Base-by-base conservation (phyloP, 1,140 invertebrate genomes). In the Trichonephila inaurata region DNA sequence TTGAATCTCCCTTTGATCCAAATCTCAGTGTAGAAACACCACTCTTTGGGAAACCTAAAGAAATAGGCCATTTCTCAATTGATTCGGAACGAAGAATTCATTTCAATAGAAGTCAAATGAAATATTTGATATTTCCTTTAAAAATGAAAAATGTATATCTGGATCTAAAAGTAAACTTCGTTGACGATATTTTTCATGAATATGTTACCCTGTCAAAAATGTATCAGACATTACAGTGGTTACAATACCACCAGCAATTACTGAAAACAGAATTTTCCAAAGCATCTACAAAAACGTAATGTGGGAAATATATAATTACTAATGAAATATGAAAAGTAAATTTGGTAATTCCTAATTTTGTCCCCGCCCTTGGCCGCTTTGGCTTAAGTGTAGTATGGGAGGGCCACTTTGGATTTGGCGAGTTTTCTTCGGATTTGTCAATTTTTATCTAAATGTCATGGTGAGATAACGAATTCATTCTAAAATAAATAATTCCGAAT, bases 91-190 rank as follows among this genome's bases (percentile, higher is more conserved):
- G 61, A 28, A 64, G 51, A 51, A 85, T 92, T 14, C 82, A 81
- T 85, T 83, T 85, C 16, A 51, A 92, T 58, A 92, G 66, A 85
- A 85, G 81, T 66, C 77, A 92, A 85, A 92, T 92, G 81, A 92
- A 92, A 58, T 92, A 92, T 66, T 85, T 92, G 28, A 64, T 92
- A 44, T 64, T 61, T 2, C 1, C 60, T 85, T 85, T 85, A 58
- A 83, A 83, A 85, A 92, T 21, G 18, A 18, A 19, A 24, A 40
- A 85, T 82, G 24, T 92, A 28, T 2, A 82, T 40, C 14, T 91
- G 33, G 61, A 92, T 85, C 19, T 92, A 8, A 85, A 85, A 58
- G n/a, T 51, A 7, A 81, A 85, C 64, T 92, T 64, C 64, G 19
- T 7, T 44, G 7, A 51, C 4, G 81, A 85, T 92, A n/a, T 85